These are phyloP conservation scores for Trachythela sp. DNA, from an alignment of 64 coral and sea anemone species.

Conservation along the genomic window DNA sequence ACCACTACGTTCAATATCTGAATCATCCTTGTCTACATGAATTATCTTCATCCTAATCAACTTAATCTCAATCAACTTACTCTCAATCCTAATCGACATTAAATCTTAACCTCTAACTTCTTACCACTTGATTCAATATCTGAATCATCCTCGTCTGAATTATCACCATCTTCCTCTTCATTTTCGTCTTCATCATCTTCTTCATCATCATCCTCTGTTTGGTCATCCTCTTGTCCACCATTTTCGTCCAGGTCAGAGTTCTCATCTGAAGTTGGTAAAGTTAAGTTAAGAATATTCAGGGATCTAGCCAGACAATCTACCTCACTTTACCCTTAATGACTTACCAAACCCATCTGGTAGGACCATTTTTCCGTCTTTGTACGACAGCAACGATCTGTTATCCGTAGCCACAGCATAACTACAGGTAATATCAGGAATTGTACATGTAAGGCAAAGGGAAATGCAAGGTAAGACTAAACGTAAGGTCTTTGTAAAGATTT, in stretches of 20 bases:
- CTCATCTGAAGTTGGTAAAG: not conserved
- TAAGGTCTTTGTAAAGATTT: not conserved
- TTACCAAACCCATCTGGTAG: constrained; percentile 29
- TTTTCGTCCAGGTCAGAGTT: not conserved
- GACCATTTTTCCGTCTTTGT: constrained; percentile 71
- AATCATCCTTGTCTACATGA: not conserved
- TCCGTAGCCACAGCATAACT: constrained; percentile 65
- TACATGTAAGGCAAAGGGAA: too few species aligned
- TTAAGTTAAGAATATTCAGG: not conserved
- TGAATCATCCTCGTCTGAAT: constrained; percentile 15
- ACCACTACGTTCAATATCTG: constrained; percentile 32
- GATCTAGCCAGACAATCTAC: not conserved
- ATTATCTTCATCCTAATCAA: too few species aligned
- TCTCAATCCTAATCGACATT: too few species aligned
- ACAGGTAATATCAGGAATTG: too few species aligned
- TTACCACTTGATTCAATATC: constrained; percentile 36
- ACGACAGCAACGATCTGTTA: constrained; percentile 62
- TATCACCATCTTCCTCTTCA: constrained; percentile 34
- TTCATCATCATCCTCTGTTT: not conserved
- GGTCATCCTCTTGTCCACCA: not conserved
- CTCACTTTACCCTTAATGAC: too few species aligned
- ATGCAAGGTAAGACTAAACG: too few species aligned
- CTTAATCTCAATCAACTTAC: too few species aligned
- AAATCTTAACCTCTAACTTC: not conserved
- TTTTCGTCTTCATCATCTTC: constrained; percentile 19